Evolutionary conservation across 2,888 invertebrate species (phyloP).

Genomic region (Eutolmus rufibarbis): DNA sequence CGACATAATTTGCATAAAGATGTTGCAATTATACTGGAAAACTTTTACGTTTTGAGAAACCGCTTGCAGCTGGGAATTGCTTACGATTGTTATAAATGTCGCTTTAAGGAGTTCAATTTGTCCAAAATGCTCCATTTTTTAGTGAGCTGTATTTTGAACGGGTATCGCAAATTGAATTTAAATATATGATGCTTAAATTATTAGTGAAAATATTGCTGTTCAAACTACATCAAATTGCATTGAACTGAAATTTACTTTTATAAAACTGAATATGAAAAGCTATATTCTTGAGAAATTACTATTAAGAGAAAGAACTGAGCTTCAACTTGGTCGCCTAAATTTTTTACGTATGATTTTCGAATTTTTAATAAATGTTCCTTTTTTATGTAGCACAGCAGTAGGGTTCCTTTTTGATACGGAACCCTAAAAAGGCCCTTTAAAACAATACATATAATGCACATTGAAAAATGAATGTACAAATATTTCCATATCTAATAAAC

Average conservation of each 20-base stretch:
- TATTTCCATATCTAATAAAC: no score
- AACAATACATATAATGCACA: no score
- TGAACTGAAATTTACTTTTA: neutral
- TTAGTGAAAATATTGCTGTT: neutral
- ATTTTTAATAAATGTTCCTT: no score
- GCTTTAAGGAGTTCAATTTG: neutral
- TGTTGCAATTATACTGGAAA: slow-evolving; percentile 1
- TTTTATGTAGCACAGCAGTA: no score
- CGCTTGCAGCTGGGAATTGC: neutral
- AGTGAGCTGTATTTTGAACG: neutral
- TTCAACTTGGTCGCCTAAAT: no score
- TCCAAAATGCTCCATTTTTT: neutral
- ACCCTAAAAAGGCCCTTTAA: no score
- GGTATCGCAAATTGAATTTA: neutral
- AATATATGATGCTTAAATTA: neutral
- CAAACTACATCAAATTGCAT: neutral
- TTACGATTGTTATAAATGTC: neutral
- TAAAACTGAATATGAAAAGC: neutral
- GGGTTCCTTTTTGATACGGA: no score
- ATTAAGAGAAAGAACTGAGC: neutral
- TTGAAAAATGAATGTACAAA: no score
- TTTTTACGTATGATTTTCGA: no score
- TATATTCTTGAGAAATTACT: neutral
- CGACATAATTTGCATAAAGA: neutral
- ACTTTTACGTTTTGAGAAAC: neutral